Conservation (phyloP, 1,140 invertebrate species). For the Listronotus oregonensis region DNA sequence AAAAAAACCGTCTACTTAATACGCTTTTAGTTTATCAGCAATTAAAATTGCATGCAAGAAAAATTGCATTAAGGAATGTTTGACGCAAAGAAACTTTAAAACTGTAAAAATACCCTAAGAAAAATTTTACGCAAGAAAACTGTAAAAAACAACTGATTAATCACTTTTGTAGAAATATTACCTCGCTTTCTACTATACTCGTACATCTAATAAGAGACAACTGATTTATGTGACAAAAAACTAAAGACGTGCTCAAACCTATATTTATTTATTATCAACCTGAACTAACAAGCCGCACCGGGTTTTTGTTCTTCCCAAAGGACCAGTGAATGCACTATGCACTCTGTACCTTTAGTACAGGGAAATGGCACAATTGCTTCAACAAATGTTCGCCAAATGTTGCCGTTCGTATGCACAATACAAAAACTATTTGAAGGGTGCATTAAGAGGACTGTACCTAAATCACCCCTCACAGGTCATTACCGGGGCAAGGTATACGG, state of each 20-base stretch:
- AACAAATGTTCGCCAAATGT: conserved; percentile 46
- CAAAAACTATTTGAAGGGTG: conserved; percentile 35
- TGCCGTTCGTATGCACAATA: conserved; percentile 21
- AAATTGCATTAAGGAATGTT: too few relatives aligned
- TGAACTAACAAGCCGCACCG: conserved; percentile 30
- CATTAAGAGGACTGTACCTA: conserved; percentile 17
- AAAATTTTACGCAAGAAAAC: too few relatives aligned
- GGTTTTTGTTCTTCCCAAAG: conserved; percentile 23
- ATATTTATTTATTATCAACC: conserved; percentile 9
- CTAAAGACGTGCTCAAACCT: background rate
- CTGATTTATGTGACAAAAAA: background rate
- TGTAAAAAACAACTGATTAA: too few relatives aligned
- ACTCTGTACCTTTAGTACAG: conserved; percentile 28
- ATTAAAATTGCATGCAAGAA: too few relatives aligned
- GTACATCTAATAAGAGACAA: too few relatives aligned
- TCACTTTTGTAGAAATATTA: too few relatives aligned
- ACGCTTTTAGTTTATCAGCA: too few relatives aligned
- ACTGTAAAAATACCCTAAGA: too few relatives aligned
- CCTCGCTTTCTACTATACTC: too few relatives aligned
- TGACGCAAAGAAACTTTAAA: too few relatives aligned
- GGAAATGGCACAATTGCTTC: conserved; percentile 30
- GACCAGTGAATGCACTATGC: conserved; percentile 7
- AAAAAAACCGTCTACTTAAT: too few relatives aligned
- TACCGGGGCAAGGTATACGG: conserved; percentile 11
- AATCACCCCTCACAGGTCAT: conserved; percentile 12